Evolutionary conservation across 2,888 invertebrate species (phyloP).

Genomic region (Philopedon plagiatum): DNA sequence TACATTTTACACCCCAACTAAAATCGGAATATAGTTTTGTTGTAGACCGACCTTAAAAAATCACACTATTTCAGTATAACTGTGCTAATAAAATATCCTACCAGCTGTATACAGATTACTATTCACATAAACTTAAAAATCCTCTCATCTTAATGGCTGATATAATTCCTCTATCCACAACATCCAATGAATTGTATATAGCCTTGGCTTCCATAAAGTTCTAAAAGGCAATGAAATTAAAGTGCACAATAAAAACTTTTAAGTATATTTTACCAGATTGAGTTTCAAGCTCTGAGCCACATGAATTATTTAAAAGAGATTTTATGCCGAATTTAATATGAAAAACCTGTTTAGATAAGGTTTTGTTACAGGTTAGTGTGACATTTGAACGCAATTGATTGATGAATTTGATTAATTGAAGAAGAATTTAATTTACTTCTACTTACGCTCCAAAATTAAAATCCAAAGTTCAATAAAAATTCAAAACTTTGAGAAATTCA

Average conservation of each 20-base stretch:
- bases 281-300: not conserved
- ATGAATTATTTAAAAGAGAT: not conserved
- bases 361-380: too few species aligned
- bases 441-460: too few species aligned
- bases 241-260: constrained; percentile 13
- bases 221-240: constrained; percentile 13
- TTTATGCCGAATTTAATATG: not conserved
- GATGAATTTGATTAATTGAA: too few species aligned
- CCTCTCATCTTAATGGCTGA: constrained; percentile 6
- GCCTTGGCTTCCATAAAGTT: constrained; percentile 18
- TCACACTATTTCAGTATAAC: not conserved
- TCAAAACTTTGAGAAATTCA: too few species aligned
- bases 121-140: constrained; percentile 31
- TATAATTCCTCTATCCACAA: constrained; percentile 23
- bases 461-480: too few species aligned
- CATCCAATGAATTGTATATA: constrained; percentile 29
- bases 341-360: too few species aligned
- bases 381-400: too few species aligned
- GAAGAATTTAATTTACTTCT: too few species aligned
- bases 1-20: too few species aligned
- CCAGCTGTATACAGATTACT: not conserved
- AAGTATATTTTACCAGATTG: constrained; percentile 9
- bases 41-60: too few species aligned
- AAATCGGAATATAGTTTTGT: too few species aligned
- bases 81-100: not conserved